Evolutionary conservation across 2,113 vertebrate genomes (phyloP), one percentile per base, ranked within the genome.

Genomic region (Empidonax alnorum): DNA sequence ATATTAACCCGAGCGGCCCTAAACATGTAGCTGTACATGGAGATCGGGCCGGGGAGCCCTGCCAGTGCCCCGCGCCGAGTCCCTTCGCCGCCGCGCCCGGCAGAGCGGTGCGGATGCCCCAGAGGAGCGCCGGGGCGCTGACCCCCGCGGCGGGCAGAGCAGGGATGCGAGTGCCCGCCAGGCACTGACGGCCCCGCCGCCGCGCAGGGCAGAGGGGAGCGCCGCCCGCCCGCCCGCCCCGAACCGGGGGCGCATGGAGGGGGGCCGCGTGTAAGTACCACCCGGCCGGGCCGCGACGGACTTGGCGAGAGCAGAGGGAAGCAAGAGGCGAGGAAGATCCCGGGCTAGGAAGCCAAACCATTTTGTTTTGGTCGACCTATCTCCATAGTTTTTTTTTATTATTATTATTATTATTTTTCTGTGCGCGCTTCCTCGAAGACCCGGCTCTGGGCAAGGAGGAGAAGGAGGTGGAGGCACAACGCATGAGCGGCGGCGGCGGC

Each of bases 11-110:
- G 97, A 97, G 98, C 97, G 94, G 98, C 97, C 97, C 98, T 97
- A 98, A 99, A 99, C 97, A 98, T 99, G 98, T 98, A 98, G 98
- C 98, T 98, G 97, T 98, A 98, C 98, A 98, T 98, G 98, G 98
- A 98, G 98, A 97, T 98, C 97, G 89, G 93, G 97, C 98, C 94
- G 95, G 97, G 97, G 92, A 98, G 97, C 96, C 77, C 94, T 83
- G 94, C 95, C 96, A 81, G 89, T 95, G 97, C 93, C 91, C 95
- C 65, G 67, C 81, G n/a, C 83, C 94, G 86, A 91, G 71, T 50
- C 91, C 63, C 23, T 72, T 84, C 15, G 39, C 91, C 55, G 6
- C 71, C 39, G 61, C 39, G 8, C 53, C 39, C 39, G 16, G 39
- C 39, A 28, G n/a, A 78, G 55, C 81, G 28, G 50, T 55, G 76